A percentile compares a stretch with the other conserved stretches of the same genome.
Evolutionary conservation across 2,797 vertebrate genomes (phyloP).

Genomic region (Triplophysa yarkandensis): DNA sequence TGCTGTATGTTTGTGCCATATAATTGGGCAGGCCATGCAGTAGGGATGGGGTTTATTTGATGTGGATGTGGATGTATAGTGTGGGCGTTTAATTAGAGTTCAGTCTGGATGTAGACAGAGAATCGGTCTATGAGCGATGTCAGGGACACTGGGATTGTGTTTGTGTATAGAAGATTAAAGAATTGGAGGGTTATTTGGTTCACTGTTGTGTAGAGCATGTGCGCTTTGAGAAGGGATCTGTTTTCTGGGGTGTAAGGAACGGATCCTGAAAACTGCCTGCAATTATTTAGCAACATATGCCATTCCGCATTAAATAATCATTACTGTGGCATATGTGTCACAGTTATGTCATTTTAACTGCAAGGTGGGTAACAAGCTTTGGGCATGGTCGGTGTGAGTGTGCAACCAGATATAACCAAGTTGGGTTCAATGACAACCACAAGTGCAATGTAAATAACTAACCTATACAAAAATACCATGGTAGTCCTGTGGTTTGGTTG

Average conservation of each 20-base stretch:
- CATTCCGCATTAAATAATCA: slow-evolving; percentile 56
- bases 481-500: not conserved
- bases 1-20: slow-evolving; percentile 33
- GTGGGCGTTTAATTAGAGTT: slow-evolving; percentile 43
- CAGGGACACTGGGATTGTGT: slow-evolving; percentile 25
- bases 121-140: slow-evolving; percentile 10
- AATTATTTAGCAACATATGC: slow-evolving; percentile 53
- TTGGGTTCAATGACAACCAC: not conserved
- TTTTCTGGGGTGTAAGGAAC: slow-evolving; percentile 44
- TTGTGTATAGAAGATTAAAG: slow-evolving; percentile 23
- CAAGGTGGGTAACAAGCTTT: slow-evolving; percentile 26
- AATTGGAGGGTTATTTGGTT: slow-evolving; percentile 46
- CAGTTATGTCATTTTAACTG: slow-evolving; percentile 42
- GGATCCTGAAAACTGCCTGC: slow-evolving; percentile 45
- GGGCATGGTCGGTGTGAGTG: slow-evolving; percentile 19
- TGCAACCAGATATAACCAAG: not conserved
- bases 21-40: slow-evolving; percentile 10
- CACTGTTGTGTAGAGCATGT: slow-evolving; percentile 45
- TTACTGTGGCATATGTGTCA: slow-evolving; percentile 44
- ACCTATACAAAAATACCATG: not conserved
- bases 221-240: slow-evolving; percentile 22
- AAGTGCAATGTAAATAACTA: slow-evolving; percentile 4
- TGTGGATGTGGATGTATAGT: slow-evolving; percentile 40
- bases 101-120: slow-evolving; percentile 5
- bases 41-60: slow-evolving; percentile 56